Percentiles rank a stretch among this genome's conserved stretches.
These are phyloP conservation scores for Cephus spinipes DNA, from an alignment of 2,888 invertebrate genomes.

Conservation along the genomic window DNA sequence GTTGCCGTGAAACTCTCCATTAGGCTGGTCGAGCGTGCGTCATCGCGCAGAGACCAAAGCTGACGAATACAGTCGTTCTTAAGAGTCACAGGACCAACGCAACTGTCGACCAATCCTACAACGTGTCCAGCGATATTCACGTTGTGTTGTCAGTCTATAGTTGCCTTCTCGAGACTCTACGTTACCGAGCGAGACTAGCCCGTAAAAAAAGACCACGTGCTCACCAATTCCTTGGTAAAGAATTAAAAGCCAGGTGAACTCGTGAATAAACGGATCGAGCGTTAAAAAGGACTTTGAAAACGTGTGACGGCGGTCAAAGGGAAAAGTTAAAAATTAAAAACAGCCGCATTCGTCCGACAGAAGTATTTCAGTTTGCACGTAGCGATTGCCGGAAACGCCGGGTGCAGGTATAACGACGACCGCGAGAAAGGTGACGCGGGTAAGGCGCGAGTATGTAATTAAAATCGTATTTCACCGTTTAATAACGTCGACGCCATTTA, in stretches of 20 bases:
- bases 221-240: not conserved
- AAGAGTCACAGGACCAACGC: not conserved
- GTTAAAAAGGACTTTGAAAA: not conserved
- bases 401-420: not conserved
- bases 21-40: not conserved
- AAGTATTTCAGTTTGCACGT: not conserved
- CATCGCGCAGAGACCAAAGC: not conserved
- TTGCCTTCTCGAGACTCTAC: too few species aligned
- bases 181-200: too few species aligned
- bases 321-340: too few species aligned
- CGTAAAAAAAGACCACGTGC: not conserved
- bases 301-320: not conserved
- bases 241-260: not conserved
- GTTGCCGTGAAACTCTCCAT: not conserved
- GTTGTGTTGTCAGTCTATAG: too few species aligned
- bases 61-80: not conserved
- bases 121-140: too few species aligned
- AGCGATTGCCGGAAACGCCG: not conserved
- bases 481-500: constrained; percentile 10
- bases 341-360: not conserved
- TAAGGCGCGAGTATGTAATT: not conserved
- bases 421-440: not conserved
- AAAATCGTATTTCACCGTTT: constrained; percentile 11
- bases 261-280: not conserved
- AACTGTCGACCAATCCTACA: too few species aligned